Percentiles rank a stretch among this genome's conserved stretches.
phyloP scores from a whole-genome alignment of 2,797 vertebrate species.

The Threskiornis aethiopicus region DNA sequence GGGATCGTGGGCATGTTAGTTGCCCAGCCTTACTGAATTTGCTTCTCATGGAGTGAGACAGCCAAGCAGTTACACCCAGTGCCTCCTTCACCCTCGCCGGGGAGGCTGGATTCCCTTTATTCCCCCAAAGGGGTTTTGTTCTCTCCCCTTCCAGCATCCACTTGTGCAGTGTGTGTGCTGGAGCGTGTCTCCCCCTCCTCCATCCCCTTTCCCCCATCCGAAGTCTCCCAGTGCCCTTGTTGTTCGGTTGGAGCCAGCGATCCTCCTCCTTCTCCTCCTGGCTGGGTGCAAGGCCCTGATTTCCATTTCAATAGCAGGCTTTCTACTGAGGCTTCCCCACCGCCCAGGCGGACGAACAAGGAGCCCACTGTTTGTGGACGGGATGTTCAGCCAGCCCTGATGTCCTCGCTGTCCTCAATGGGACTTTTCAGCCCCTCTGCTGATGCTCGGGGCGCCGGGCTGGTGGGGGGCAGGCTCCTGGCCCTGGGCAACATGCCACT shows the following conservation, averaged over 20 bases:
- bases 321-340: conserved; percentile 71
- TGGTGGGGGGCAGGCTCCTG: conserved; percentile 16
- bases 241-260: neutral
- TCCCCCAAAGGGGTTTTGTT: neutral
- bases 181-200: neutral
- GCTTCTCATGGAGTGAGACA: fast-evolving
- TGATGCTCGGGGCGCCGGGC: neutral
- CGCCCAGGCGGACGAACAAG: conserved; percentile 68
- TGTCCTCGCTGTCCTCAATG: conserved; percentile 68
- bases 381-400: conserved; percentile 78
- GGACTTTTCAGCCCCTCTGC: conserved; percentile 68
- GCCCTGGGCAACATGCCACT: conserved; percentile 13
- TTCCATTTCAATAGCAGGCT: conserved; percentile 80
- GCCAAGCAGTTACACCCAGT: fast-evolving
- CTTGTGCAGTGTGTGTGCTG: neutral
- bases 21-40: neutral
- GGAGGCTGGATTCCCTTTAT: neutral
- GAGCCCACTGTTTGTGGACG: conserved; percentile 71
- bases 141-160: neutral
- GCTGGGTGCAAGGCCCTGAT: conserved; percentile 72
- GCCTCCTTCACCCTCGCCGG: fast-evolving
- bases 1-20: fast-evolving
- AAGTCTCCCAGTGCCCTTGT: conserved; percentile 19
- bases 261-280: conserved; percentile 23
- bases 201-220: neutral